These are phyloP conservation scores for Clytia hemisphaerica DNA, from an alignment of 30 jellyfish, hydroid and myxozoan species.

Conservation along the genomic window DNA sequence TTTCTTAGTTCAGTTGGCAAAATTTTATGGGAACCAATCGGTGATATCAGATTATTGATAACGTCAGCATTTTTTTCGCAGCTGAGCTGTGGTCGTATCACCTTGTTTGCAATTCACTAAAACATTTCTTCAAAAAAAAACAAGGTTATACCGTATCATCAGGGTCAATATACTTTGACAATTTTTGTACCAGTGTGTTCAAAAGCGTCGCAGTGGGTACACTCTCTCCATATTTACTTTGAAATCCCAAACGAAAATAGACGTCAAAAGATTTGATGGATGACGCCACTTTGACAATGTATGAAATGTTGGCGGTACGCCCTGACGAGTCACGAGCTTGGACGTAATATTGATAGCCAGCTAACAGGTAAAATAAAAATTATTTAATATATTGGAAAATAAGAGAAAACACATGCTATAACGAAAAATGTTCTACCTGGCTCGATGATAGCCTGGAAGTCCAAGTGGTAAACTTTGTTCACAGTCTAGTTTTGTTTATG, in stretches of 20 bases:
- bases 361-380: too few relatives aligned
- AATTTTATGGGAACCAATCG: too few relatives aligned
- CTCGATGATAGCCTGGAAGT: too few relatives aligned
- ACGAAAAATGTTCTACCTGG: too few relatives aligned
- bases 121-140: background rate
- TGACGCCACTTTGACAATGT: slow-evolving; percentile 35
- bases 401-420: too few relatives aligned
- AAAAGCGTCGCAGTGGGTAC: slow-evolving; percentile 25
- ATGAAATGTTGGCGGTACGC: slow-evolving; percentile 78
- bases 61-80: too few relatives aligned
- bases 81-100: too few relatives aligned
- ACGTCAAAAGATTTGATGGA: slow-evolving; percentile 35
- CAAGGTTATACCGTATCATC: slow-evolving; percentile 7
- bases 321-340: slow-evolving; percentile 88
- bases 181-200: background rate
- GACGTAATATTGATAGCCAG: slow-evolving; percentile 42
- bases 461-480: too few relatives aligned
- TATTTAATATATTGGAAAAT: too few relatives aligned
- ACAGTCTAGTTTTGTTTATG: too few relatives aligned
- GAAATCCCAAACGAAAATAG: slow-evolving; percentile 52
- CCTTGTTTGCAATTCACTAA: background rate
- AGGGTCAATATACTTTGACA: slow-evolving; percentile 14
- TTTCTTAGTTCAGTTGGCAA: too few relatives aligned
- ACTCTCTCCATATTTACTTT: background rate
- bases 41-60: too few relatives aligned